These are phyloP conservation scores for Leucoraja ocellata DNA, from an alignment of 2,797 vertebrate genomes.

Conservation along the genomic window DNA sequence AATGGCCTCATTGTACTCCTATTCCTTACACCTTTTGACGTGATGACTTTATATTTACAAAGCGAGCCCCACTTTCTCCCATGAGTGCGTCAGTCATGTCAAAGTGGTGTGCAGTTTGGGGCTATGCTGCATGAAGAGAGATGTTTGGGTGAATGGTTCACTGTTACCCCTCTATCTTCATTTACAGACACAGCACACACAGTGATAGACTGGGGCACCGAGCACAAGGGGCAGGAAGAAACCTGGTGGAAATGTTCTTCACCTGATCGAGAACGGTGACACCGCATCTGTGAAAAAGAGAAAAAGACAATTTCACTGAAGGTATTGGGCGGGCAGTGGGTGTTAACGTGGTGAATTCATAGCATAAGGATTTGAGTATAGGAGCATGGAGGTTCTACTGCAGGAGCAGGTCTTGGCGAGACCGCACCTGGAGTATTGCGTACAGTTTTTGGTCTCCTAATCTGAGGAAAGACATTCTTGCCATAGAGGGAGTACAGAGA, in stretches of 20 bases:
- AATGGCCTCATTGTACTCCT: too few relatives aligned
- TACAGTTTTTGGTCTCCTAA: too few relatives aligned
- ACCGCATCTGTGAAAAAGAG: constrained; percentile 50
- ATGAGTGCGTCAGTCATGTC: neutral
- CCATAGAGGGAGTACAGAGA: too few relatives aligned
- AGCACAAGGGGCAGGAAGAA: neutral
- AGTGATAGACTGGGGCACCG: neutral
- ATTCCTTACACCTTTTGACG: too few relatives aligned
- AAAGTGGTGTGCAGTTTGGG: neutral
- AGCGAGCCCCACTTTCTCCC: too few relatives aligned
- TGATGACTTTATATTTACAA: too few relatives aligned
- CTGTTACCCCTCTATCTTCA: neutral
- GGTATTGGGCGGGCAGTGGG: too few relatives aligned
- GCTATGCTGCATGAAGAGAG: neutral
- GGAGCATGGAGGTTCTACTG: too few relatives aligned
- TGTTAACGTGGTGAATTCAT: neutral
- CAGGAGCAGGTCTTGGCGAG: too few relatives aligned
- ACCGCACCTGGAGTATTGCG: too few relatives aligned
- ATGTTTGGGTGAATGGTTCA: neutral
- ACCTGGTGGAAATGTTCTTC: neutral
- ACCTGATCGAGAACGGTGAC: constrained; percentile 61
- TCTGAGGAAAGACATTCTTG: too few relatives aligned
- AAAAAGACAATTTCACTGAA: constrained; percentile 31
- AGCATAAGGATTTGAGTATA: too few relatives aligned
- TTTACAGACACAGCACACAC: neutral